Evolutionary conservation across 2,888 invertebrate species (phyloP), one percentile per base, ranked within the genome.

Genomic region (Leucozona laternaria): DNA sequence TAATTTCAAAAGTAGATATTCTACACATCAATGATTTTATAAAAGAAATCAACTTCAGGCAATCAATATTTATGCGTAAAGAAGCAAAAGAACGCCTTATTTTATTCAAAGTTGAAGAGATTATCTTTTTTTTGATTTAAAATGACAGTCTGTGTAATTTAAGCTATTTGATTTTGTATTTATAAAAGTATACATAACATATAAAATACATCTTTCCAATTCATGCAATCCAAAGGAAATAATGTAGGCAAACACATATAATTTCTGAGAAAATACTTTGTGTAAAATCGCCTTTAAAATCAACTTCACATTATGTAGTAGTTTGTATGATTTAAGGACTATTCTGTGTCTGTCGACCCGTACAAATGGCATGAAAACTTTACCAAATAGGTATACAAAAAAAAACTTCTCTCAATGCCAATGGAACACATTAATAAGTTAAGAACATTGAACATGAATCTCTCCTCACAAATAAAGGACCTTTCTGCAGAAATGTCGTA

Each of bases 241-340:
- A n/a, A 45, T 17, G 45, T 45, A 45, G 17, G 3, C 8, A 45
- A 45, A 43, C 43, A 45, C 43, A 43, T 13, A 40, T 45, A 10
- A 45, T 17, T 45, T 45, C 45, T 45, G 17, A 17, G 45, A 45
- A 45, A 45, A 45, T 50, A 40, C 57, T 40, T 28, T 50, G 68
- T 60, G 11, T 50, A 50, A 77, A 68, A 40, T 77, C 15, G 37
- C 31, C 70, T 71, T 78, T 77, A 57, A 78, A 78, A 50, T 31
- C n/a, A 40, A 71, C 43, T 71, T 40, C 53, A 25, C 31, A 34
- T 71, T 62, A 53, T 64, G 64, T 72, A 60, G 55, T 22, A n/a
- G n/a, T 31, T 25, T 3, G 25, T 71, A 11, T 37, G 64, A 13
- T 17, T 66, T 73, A 73, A 58, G 22, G 31, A 57, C 15, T 53